Conservation (phyloP, 2,113 vertebrate species). For the Turdus rufiventris region DNA sequence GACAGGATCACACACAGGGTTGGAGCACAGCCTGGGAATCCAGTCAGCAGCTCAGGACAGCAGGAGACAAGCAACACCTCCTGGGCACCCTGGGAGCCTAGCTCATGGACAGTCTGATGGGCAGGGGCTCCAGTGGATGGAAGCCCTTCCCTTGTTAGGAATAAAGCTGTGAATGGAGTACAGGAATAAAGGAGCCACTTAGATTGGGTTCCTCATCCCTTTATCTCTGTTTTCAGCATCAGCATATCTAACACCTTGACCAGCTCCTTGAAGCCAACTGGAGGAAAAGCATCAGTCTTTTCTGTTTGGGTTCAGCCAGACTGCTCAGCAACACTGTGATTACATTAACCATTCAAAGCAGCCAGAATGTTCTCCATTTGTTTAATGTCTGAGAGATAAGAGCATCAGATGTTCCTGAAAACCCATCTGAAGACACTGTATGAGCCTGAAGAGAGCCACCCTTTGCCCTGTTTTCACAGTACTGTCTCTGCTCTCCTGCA, state of each 20-base stretch:
- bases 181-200: not conserved
- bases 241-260: not conserved
- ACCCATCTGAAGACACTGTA: not conserved
- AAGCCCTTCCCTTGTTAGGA: not conserved
- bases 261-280: not conserved
- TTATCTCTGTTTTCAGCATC: fast-evolving
- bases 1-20: not conserved
- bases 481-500: not conserved
- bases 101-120: not conserved
- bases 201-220: not conserved
- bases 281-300: not conserved
- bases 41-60: not conserved
- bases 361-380: not conserved
- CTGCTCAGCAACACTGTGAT: not conserved
- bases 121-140: not conserved
- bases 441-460: not conserved
- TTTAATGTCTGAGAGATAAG: not conserved
- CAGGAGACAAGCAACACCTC: not conserved
- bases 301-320: conserved; percentile 28
- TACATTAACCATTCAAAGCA: not conserved
- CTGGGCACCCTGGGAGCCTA: not conserved
- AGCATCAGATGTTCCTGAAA: not conserved
- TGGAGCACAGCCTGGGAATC: not conserved
- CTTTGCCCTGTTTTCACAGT: not conserved
- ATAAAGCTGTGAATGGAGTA: not conserved